A percentile compares a stretch with the other conserved stretches of the same genome.
Evolutionary conservation across 2,797 vertebrate species (phyloP).

Genomic region (Tapera naevia): DNA sequence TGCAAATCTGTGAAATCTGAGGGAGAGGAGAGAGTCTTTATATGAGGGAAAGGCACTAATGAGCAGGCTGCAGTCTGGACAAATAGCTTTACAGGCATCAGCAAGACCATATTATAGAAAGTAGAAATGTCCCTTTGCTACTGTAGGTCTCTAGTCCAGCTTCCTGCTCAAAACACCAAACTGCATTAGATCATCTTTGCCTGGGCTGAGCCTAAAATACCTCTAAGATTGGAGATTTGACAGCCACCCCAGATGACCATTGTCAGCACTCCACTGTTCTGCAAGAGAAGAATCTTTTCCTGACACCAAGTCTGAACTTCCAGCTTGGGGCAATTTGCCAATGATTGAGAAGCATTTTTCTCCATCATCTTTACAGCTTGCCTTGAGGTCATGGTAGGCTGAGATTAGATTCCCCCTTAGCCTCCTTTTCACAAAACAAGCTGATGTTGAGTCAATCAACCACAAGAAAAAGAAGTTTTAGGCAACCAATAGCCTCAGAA

Average conservation of each 20-base stretch:
- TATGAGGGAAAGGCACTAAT: neutral
- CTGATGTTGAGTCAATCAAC: neutral
- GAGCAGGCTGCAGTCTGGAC: neutral
- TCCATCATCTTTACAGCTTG: neutral
- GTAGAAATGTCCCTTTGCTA: neutral
- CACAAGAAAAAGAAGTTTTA: neutral
- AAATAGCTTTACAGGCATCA: neutral
- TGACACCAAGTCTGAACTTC: neutral
- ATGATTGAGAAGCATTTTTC: neutral
- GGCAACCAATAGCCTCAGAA: neutral
- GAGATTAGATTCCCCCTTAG: neutral
- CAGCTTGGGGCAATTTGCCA: neutral
- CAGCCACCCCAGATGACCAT: fast-evolving
- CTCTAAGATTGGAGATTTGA: neutral
- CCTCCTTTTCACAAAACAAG: neutral
- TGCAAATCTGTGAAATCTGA: neutral
- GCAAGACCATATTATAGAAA: neutral
- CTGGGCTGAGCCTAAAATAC: neutral
- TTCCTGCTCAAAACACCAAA: neutral
- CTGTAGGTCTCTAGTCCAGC: neutral
- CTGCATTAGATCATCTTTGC: neutral
- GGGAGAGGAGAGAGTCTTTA: neutral
- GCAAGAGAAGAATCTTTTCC: neutral
- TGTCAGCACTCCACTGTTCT: neutral
- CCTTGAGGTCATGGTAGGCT: neutral